Percentiles rank a stretch among this genome's conserved stretches.
Conservation (phyloP, 2,888 invertebrate genomes). For the Marronus borbonicus region DNA sequence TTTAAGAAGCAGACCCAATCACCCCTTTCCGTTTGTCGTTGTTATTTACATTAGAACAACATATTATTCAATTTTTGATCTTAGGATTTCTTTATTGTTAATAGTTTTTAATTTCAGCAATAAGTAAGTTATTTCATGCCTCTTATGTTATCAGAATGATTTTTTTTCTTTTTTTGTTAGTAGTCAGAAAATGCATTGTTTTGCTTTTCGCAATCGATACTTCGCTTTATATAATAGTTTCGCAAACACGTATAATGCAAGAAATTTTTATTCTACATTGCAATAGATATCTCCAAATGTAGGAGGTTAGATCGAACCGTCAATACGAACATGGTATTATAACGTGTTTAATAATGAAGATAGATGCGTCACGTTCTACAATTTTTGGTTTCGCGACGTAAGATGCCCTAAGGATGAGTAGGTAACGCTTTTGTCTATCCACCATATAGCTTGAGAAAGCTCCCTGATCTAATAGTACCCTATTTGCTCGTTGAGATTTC, state of each 20-base stretch:
- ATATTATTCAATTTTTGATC: no score
- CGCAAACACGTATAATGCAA: no score
- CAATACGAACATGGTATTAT: not conserved
- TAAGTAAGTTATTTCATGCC: no score
- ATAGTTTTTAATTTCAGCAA: no score
- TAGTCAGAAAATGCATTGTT: no score
- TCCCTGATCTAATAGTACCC: constrained; percentile 15
- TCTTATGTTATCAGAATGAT: no score
- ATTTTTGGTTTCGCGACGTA: not conserved
- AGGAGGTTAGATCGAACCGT: not conserved
- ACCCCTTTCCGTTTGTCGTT: no score
- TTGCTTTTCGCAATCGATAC: no score
- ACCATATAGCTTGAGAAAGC: not conserved
- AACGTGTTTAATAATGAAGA: not conserved
- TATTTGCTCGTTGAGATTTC: not conserved
- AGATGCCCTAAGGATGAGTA: not conserved
- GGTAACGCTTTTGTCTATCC: not conserved
- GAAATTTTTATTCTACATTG: not conserved
- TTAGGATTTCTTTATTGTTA: no score
- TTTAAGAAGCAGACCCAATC: no score
- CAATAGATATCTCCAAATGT: not conserved
- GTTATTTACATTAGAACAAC: no score
- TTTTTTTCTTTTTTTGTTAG: no score
- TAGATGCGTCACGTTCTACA: not conserved
- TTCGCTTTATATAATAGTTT: not conserved